phyloP scores from a whole-genome alignment of 2,797 vertebrate genomes.

The Acanthurus tractus region DNA sequence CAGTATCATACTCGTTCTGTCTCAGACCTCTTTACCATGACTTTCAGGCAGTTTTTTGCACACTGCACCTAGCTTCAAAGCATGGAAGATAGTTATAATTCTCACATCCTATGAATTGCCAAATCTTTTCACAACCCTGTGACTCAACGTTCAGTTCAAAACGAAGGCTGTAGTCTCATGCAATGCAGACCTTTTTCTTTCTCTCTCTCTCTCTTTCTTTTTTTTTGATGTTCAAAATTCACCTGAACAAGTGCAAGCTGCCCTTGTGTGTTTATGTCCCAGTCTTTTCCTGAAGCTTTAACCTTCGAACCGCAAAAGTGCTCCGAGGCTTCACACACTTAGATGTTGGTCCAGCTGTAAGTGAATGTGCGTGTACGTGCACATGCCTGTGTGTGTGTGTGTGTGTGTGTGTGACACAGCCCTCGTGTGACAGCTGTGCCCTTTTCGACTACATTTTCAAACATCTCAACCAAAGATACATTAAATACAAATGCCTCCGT shows the following conservation, averaged over 20 bases:
- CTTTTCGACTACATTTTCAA: slow-evolving; percentile 55
- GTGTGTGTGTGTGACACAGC: slow-evolving; percentile 18
- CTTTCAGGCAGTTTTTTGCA: slow-evolving; percentile 6
- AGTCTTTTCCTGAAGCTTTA: slow-evolving; percentile 33
- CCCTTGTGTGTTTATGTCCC: slow-evolving; percentile 33
- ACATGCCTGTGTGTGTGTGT: too few relatives aligned
- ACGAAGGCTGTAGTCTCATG: too few relatives aligned
- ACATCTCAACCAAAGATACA: slow-evolving; percentile 26
- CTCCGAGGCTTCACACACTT: slow-evolving; percentile 35
- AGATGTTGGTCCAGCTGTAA: slow-evolving; percentile 7
- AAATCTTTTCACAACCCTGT: slow-evolving; percentile 8
- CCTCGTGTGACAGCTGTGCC: slow-evolving; percentile 53
- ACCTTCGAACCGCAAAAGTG: slow-evolving; percentile 48
- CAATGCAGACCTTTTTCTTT: too few relatives aligned
- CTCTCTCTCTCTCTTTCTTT: not conserved
- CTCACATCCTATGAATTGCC: not conserved
- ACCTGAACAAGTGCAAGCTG: slow-evolving; percentile 40
- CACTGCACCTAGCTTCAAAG: slow-evolving; percentile 9
- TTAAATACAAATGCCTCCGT: slow-evolving; percentile 16
- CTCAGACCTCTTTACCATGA: slow-evolving; percentile 12
- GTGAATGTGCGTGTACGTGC: not conserved
- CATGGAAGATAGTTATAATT: slow-evolving; percentile 1
- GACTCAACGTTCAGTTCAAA: not conserved
- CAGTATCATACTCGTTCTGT: not conserved
- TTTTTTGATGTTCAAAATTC: slow-evolving; percentile 23